Conservation (phyloP, 1,140 invertebrate species). For the Diorhabda sublineata region DNA sequence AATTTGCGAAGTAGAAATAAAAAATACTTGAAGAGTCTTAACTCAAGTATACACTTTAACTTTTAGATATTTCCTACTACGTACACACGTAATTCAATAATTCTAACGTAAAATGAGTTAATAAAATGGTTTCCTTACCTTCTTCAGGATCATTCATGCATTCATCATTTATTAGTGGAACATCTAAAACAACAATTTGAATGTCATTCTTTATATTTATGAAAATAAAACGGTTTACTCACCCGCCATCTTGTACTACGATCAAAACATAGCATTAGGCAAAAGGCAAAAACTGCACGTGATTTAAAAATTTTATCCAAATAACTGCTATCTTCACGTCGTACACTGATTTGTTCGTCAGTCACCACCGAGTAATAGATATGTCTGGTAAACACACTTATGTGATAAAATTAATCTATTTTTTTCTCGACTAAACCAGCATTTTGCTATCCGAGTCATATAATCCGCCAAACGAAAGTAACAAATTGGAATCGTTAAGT, state of each 20-base stretch:
- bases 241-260: constrained; percentile 45
- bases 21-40: no score
- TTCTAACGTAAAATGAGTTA: constrained; percentile 21
- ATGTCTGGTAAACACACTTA: no score
- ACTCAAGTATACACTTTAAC: no score
- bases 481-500: no score
- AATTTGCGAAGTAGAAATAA: no score
- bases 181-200: constrained; percentile 38
- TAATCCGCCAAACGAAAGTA: no score
- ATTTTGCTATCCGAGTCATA: no score
- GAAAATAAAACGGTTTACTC: constrained; percentile 34
- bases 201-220: constrained; percentile 26
- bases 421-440: no score
- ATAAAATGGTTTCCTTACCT: constrained; percentile 37
- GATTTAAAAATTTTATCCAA: constrained; percentile 26
- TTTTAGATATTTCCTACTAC: not conserved
- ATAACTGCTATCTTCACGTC: not conserved
- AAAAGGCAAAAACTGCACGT: constrained; percentile 34
- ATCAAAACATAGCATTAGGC: constrained; percentile 43
- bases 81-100: not conserved
- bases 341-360: not conserved
- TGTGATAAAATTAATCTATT: no score
- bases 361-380: no score
- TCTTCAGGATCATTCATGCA: constrained; percentile 40
- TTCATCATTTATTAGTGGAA: constrained; percentile 40